Conservation (phyloP, 1,140 invertebrate genomes). For the Wiebesia pumilae region DNA sequence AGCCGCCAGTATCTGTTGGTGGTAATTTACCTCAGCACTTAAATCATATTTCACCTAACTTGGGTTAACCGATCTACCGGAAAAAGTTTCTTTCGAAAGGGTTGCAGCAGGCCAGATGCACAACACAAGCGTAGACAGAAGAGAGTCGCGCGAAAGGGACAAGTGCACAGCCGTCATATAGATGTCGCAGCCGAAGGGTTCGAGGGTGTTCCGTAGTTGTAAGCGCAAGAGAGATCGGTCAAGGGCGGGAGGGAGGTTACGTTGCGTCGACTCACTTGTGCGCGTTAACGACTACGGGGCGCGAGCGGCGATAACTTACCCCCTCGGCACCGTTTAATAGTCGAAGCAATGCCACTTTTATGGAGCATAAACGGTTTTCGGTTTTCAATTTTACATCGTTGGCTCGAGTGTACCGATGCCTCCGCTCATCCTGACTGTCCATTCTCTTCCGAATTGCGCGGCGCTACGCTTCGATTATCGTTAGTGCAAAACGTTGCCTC, state of each 20-base stretch:
- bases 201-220: not conserved
- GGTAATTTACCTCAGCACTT: conserved; percentile 2
- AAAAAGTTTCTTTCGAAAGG: not conserved
- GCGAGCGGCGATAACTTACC: conserved; percentile 53
- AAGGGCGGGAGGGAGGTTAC: not conserved
- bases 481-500: conserved; percentile 13
- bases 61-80: not conserved
- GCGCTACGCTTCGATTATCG: conserved; percentile 36
- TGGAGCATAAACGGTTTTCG: conserved; percentile 47
- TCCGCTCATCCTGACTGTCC: not conserved
- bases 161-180: too few relatives aligned
- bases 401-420: conserved; percentile 36
- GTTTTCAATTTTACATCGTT: conserved; percentile 53
- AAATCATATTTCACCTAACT: not conserved
- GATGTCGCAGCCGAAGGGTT: not conserved
- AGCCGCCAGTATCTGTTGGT: not conserved
- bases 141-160: too few relatives aligned
- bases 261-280: conserved; percentile 32
- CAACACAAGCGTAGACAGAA: not conserved
- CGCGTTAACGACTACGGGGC: conserved; percentile 48
- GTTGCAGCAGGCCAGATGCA: not conserved
- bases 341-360: conserved; percentile 53
- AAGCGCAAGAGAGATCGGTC: not conserved
- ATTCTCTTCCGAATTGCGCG: not conserved
- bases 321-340: conserved; percentile 52